A percentile compares a stretch with the other conserved stretches of the same genome.
Conservation (phyloP, 2,113 vertebrate species). For the Thomomys bottae region DNA sequence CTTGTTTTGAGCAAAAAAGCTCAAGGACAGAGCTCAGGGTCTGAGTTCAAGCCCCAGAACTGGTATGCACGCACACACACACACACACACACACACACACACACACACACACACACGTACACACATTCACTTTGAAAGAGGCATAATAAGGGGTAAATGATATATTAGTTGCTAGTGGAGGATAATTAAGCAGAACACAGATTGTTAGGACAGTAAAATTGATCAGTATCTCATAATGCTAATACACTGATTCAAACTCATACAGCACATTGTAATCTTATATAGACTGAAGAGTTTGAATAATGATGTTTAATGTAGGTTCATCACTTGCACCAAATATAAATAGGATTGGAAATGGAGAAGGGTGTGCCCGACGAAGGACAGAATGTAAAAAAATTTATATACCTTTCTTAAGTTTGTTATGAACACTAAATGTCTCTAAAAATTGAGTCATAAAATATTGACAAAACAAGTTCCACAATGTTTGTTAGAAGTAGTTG, state of each 20-base stretch:
- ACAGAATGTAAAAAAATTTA: background rate
- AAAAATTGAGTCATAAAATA: background rate
- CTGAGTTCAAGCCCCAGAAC: too few relatives aligned
- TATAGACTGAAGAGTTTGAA: background rate
- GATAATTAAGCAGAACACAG: background rate
- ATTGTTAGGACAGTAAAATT: background rate
- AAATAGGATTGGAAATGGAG: too few relatives aligned
- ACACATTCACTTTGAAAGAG: too few relatives aligned
- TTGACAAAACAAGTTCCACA: background rate
- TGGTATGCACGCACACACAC: too few relatives aligned
- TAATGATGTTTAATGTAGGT: too few relatives aligned
- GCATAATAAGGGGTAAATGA: too few relatives aligned
- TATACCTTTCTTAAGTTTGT: background rate
- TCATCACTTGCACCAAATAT: background rate
- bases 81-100: too few relatives aligned
- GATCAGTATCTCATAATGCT: background rate
- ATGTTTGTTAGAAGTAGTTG: background rate
- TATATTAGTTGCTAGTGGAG: too few relatives aligned
- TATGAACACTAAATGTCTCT: background rate
- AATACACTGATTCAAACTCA: background rate
- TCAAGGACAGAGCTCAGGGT: too few relatives aligned
- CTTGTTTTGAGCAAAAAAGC: too few relatives aligned
- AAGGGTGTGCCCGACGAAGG: fast-evolving
- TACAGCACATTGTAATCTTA: too few relatives aligned
- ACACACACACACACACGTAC: too few relatives aligned